A percentile compares a stretch with the other conserved stretches of the same genome.
These are phyloP conservation scores for Motacilla tschutschensis DNA, from an alignment of 2,113 vertebrate genomes.

Conservation along the genomic window DNA sequence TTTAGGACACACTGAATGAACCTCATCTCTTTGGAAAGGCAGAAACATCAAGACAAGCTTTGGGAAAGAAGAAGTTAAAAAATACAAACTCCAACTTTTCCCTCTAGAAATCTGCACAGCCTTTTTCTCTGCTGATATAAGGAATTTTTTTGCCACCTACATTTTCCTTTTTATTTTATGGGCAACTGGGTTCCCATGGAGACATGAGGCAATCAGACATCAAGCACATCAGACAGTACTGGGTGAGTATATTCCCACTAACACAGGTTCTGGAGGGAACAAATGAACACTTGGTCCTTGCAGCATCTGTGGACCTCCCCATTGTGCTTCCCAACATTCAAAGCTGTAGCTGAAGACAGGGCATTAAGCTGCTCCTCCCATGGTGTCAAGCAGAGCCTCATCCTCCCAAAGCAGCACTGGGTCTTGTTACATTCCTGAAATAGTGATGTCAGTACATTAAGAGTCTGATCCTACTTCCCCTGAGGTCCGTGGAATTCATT, in stretches of 20 bases:
- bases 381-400: neutral
- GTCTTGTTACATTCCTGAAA: neutral
- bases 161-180: neutral
- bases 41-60: neutral
- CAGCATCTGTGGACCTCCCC: neutral
- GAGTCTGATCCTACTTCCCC: neutral
- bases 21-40: neutral
- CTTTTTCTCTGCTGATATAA: neutral
- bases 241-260: neutral
- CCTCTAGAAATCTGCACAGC: neutral
- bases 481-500: neutral
- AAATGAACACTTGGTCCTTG: neutral
- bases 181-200: neutral
- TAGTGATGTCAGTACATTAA: neutral
- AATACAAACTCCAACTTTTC: neutral
- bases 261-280: neutral
- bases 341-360: neutral
- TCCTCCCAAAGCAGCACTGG: neutral
- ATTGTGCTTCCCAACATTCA: neutral
- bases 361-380: neutral
- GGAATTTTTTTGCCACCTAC: fast-evolving
- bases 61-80: neutral
- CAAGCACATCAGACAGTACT: neutral
- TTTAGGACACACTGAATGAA: neutral
- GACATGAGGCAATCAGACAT: neutral